A percentile compares a stretch with the other conserved stretches of the same genome.
Evolutionary conservation across 2,888 invertebrate genomes (phyloP).

Genomic region (Brachynemurus nebulosus): DNA sequence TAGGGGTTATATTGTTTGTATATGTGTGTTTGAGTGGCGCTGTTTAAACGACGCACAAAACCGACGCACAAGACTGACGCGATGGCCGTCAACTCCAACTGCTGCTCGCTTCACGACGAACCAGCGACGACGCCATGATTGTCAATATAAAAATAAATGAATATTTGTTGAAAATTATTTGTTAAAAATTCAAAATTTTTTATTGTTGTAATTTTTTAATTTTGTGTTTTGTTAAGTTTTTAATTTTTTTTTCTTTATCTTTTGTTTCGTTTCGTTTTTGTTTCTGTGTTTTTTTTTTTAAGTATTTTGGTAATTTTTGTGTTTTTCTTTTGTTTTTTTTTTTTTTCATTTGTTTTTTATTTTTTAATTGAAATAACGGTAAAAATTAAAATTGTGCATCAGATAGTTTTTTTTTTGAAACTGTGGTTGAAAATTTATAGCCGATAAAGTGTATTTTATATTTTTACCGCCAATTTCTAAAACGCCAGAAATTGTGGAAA

Average conservation of each 20-base stretch:
- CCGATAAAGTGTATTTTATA: no score
- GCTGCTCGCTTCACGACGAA: no score
- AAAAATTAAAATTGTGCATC: no score
- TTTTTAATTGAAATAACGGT: no score
- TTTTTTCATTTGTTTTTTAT: background rate
- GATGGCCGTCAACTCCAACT: no score
- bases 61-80: background rate
- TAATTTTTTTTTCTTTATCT: background rate
- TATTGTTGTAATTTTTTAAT: background rate
- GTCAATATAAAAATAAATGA: background rate
- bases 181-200: background rate
- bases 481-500: no score
- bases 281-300: constrained; percentile 1
- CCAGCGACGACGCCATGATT: constrained; percentile 2
- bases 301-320: background rate
- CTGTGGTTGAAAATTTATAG: no score
- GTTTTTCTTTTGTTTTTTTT: background rate
- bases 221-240: background rate
- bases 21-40: constrained; percentile 1
- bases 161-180: background rate
- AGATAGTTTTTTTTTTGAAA: no score
- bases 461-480: no score
- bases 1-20: background rate
- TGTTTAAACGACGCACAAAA: background rate
- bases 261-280: background rate